Evolutionary conservation across 2,888 invertebrate genomes (phyloP), one percentile per base, ranked within the genome.

Genomic region (Fissipunctia ypsillon): DNA sequence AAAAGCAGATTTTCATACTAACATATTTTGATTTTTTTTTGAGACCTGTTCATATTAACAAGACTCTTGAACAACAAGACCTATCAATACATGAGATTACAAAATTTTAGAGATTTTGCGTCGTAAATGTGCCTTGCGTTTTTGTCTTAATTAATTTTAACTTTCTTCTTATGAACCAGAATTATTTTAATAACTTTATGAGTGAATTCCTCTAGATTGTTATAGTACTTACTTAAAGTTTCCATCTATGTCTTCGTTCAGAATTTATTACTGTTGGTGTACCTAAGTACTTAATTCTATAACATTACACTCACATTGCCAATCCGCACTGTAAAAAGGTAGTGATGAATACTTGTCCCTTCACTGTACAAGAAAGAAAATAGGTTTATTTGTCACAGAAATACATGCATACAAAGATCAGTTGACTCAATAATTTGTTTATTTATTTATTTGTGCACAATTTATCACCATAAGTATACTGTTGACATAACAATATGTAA

Each of bases 71-170:
- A 56, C 41, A 43, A 56, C 41, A 43, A 52, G 16, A 56, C 43
- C 68, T 74, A 68, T 60, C 22, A 73, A 68, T 63, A 76, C 41
- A 68, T 22, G 25, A 75, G 45, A 76, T 60, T 60, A 78, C 63
- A 52, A 67, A 73, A 57, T 63, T 5, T 43, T 71, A 50, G 14
- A 50, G 22, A 64, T 63, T 69, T 66, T 52, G 35, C 64, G 22
- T 25, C n/a, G 28, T 56, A 59, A 56, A 35, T 54, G 35, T 57
- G 31, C 14, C 45, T 66, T 52, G 69, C 73, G 59, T 69, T 69
- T 73, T 78, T 78, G 73, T 64, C 69, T 78, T 52, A 69, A 81
- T 69, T 67, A 78, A 69, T 73, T 56, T 63, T 45, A 63, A 48
- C 50, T 19, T 66, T 57, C 48, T 56, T 28, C 28, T 5, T 59